These are phyloP conservation scores for Meghimatium bilineatum DNA, from an alignment of 2,888 invertebrate genomes.

Conservation along the genomic window DNA sequence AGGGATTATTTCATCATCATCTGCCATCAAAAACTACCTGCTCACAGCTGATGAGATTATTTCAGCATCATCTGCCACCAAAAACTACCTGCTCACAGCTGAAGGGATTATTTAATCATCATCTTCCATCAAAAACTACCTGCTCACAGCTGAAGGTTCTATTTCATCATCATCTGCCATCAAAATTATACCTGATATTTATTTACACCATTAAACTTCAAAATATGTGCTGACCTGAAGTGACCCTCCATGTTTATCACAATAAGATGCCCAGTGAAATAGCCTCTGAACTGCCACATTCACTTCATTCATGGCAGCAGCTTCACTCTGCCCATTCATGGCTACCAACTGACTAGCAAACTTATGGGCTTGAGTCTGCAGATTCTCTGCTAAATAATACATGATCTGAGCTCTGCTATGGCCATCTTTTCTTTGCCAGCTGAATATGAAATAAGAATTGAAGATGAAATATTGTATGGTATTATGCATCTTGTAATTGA, in stretches of 20 bases:
- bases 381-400: slow-evolving; percentile 78
- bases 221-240: slow-evolving; percentile 72
- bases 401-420: slow-evolving; percentile 78
- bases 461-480: background rate
- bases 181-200: too few relatives aligned
- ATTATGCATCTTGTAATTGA: too few relatives aligned
- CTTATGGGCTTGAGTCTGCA: slow-evolving; percentile 74
- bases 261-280: slow-evolving; percentile 78
- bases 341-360: slow-evolving; percentile 68
- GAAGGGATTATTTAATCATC: too few relatives aligned
- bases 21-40: too few relatives aligned
- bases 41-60: too few relatives aligned
- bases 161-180: too few relatives aligned
- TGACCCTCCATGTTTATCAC: slow-evolving; percentile 77
- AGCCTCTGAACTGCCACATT: slow-evolving; percentile 74
- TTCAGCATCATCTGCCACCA: too few relatives aligned
- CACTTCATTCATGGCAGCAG: slow-evolving; percentile 69
- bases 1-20: too few relatives aligned
- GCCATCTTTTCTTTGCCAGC: slow-evolving; percentile 76
- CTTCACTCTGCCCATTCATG: slow-evolving; percentile 69
- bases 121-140: too few relatives aligned
- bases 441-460: slow-evolving; percentile 52
- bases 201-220: too few relatives aligned
- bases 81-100: too few relatives aligned
- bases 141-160: too few relatives aligned